Conservation (phyloP, 2,113 vertebrate genomes). For the Leptosomus discolor region DNA sequence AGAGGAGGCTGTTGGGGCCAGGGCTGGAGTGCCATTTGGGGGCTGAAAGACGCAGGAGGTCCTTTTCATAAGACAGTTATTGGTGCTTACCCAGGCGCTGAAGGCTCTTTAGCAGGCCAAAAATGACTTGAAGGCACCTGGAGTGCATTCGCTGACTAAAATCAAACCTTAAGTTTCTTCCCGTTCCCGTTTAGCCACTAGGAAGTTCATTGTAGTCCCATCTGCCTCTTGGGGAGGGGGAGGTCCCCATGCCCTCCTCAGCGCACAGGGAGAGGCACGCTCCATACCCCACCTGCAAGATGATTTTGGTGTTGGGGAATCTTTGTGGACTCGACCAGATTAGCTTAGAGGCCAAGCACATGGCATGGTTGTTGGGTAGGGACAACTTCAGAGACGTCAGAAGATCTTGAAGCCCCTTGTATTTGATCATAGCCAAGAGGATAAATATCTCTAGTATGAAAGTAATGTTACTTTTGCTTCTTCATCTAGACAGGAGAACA, state of each 20-base stretch:
- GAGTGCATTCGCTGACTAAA: background rate
- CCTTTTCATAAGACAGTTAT: background rate
- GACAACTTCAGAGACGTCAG: background rate
- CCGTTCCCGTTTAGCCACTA: background rate
- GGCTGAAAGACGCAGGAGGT: accelerated
- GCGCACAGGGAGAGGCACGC: background rate
- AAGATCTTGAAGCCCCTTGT: background rate
- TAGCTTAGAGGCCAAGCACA: background rate
- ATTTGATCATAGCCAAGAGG: background rate
- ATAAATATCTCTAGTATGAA: background rate
- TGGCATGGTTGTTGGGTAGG: background rate
- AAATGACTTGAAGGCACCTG: background rate
- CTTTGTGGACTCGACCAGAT: background rate
- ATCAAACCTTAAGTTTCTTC: background rate
- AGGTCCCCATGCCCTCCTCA: accelerated
- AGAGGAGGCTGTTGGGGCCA: background rate
- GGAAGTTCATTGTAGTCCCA: background rate
- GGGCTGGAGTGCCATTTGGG: background rate
- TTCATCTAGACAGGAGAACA: background rate
- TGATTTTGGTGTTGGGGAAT: background rate
- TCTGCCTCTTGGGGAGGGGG: background rate
- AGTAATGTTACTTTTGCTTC: background rate
- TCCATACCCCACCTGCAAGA: background rate
- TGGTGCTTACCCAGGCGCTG: background rate
- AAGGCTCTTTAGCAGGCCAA: background rate